phyloP scores from a whole-genome alignment of 2,888 invertebrate genomes.

The Heliconius charithonia region DNA sequence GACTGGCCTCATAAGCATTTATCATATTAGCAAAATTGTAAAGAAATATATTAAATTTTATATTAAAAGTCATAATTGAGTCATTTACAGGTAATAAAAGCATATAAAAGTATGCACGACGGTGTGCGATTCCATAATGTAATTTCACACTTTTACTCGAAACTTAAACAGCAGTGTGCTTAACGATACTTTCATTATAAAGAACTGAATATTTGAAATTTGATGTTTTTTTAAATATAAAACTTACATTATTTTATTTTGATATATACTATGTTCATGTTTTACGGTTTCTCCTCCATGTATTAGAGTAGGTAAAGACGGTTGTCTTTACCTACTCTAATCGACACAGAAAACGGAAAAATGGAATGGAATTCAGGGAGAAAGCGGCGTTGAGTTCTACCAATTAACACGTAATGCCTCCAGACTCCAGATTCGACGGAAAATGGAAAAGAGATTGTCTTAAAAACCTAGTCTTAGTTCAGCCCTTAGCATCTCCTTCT shows the following conservation, averaged over 20 bases:
- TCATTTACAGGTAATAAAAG: slow-evolving; percentile 11
- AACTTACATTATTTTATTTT: not conserved
- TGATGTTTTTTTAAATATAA: not conserved
- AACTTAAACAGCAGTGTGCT: slow-evolving; percentile 19
- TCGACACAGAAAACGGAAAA: not conserved
- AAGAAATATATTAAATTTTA: not conserved
- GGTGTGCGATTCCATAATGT: slow-evolving; percentile 14
- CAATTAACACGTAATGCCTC: no score
- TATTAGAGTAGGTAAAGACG: not conserved
- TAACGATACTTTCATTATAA: slow-evolving; percentile 28
- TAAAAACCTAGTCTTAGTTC: no score
- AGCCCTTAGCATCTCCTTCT: no score
- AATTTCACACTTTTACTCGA: slow-evolving; percentile 35
- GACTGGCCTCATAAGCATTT: not conserved
- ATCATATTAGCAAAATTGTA: not conserved
- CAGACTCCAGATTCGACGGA: no score
- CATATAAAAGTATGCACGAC: not conserved
- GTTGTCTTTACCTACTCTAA: no score
- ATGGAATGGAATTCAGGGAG: not conserved
- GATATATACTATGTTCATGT: not conserved
- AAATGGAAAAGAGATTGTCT: no score
- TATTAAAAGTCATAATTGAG: not conserved
- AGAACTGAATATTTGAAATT: not conserved
- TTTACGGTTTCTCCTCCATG: not conserved
- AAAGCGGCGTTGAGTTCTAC: no score